Evolutionary conservation across 2,888 invertebrate species (phyloP).

Genomic region (Acrobasis consociella): DNA sequence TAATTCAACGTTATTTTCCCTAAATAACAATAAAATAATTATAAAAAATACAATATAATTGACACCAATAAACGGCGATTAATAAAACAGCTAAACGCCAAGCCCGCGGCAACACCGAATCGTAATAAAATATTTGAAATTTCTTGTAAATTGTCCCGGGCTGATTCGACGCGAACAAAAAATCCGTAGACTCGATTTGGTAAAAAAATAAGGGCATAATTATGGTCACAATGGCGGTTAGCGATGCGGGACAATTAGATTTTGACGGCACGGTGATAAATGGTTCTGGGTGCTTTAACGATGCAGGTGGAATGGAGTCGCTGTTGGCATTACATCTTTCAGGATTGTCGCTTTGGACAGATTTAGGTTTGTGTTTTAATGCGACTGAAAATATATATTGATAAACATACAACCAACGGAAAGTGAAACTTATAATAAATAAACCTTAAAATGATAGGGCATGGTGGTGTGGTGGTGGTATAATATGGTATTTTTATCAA

Average conservation of each 20-base stretch:
- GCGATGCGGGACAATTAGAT: slow-evolving; percentile 80
- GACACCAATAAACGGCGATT: slow-evolving; percentile 9
- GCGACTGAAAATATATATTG: not conserved
- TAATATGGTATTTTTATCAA: too few species aligned
- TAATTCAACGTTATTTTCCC: too few species aligned
- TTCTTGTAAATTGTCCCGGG: slow-evolving; percentile 63
- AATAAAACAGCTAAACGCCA: slow-evolving; percentile 23
- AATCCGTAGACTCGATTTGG: slow-evolving; percentile 63
- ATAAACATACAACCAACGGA: not conserved
- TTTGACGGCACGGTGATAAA: slow-evolving; percentile 80
- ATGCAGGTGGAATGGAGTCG: slow-evolving; percentile 54
- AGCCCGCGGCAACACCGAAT: slow-evolving; percentile 36
- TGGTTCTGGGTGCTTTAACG: slow-evolving; percentile 62
- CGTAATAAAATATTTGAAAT: slow-evolving; percentile 66
- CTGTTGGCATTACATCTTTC: slow-evolving; percentile 12
- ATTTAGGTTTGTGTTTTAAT: not conserved
- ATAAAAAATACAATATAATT: slow-evolving; percentile 6
- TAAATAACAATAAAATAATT: not conserved
- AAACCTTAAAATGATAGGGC: too few species aligned
- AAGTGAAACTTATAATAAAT: too few species aligned
- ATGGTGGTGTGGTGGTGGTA: too few species aligned
- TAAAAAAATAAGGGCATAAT: slow-evolving; percentile 78
- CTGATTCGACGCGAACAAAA: slow-evolving; percentile 55
- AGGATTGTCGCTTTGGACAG: too few species aligned
- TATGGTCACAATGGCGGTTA: slow-evolving; percentile 79